phyloP scores from a whole-genome alignment of 53 echinoderm and acorn worm species.

The Patiria pectinifera region DNA sequence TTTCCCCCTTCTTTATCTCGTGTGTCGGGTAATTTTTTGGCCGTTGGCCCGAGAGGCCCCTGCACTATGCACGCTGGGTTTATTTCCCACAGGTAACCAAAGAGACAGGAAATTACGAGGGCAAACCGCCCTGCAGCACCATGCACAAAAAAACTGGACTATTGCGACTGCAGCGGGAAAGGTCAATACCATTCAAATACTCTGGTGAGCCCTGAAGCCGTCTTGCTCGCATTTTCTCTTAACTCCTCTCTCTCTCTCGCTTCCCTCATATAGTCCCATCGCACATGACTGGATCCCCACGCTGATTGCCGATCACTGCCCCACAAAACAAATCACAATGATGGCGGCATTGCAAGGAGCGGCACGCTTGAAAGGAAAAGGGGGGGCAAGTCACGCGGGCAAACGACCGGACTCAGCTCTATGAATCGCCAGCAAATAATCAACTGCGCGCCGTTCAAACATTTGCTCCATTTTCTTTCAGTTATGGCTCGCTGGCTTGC shows the following conservation, averaged over 20 bases:
- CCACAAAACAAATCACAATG: slow-evolving; percentile 42
- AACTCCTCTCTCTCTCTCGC: not conserved
- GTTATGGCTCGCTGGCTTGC: not conserved
- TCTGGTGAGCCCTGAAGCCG: slow-evolving; percentile 24
- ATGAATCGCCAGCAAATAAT: slow-evolving; percentile 51
- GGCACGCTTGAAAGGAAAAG: slow-evolving; percentile 17
- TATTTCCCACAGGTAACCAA: slow-evolving; percentile 56
- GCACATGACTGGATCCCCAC: slow-evolving; percentile 50
- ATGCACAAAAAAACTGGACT: slow-evolving; percentile 39
- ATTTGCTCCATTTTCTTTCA: slow-evolving; percentile 21
- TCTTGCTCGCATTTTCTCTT: not conserved
- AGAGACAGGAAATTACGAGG: slow-evolving; percentile 61
- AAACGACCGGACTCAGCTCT: not conserved
- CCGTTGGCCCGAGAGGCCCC: slow-evolving; percentile 48
- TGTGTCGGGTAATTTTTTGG: slow-evolving; percentile 42
- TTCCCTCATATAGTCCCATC: slow-evolving; percentile 26
- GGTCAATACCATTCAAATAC: slow-evolving; percentile 55
- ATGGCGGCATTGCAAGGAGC: not conserved
- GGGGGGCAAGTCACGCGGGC: not conserved
- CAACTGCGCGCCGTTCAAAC: slow-evolving; percentile 38
- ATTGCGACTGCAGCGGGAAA: slow-evolving; percentile 38
- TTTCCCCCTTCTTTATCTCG: not conserved
- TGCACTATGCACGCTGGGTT: slow-evolving; percentile 39
- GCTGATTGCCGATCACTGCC: slow-evolving; percentile 49
- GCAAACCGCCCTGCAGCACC: slow-evolving; percentile 26